Evolutionary conservation across 2,888 invertebrate genomes (phyloP).

Genomic region (Eledone cirrhosa): DNA sequence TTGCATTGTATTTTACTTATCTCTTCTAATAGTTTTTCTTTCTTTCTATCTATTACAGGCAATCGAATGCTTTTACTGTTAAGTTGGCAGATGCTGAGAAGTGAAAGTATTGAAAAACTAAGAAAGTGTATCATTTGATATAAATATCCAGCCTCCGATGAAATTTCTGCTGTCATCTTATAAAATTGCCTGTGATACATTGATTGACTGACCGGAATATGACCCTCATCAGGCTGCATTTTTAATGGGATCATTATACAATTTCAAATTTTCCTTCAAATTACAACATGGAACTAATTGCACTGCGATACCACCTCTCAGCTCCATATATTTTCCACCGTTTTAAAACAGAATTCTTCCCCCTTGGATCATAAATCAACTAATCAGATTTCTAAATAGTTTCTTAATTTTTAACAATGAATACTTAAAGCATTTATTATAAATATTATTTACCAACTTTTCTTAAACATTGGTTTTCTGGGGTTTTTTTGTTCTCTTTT

Average conservation of each 20-base stretch:
- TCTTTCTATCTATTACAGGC: constrained; percentile 3
- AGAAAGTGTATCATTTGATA: background rate
- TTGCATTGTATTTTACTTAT: background rate
- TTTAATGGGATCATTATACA: background rate
- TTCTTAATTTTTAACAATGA: no score
- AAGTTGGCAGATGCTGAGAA: background rate
- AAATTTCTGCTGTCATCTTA: background rate
- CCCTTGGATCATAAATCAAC: no score
- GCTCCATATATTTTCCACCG: background rate
- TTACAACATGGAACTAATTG: background rate
- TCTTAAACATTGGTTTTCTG: no score
- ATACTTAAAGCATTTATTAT: no score
- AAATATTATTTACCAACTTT: no score
- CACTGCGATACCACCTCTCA: background rate
- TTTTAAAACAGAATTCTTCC: no score
- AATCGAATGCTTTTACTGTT: constrained; percentile 16
- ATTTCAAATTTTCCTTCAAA: background rate
- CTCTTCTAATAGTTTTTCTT: background rate
- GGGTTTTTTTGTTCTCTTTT: no score
- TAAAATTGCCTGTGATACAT: background rate
- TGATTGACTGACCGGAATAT: background rate
- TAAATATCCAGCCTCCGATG: constrained; percentile 7
- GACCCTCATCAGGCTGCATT: background rate
- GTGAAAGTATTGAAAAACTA: background rate
- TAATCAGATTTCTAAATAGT: no score